These are phyloP conservation scores for Bos javanicus DNA, from an alignment of 2,113 vertebrate genomes.

Conservation along the genomic window DNA sequence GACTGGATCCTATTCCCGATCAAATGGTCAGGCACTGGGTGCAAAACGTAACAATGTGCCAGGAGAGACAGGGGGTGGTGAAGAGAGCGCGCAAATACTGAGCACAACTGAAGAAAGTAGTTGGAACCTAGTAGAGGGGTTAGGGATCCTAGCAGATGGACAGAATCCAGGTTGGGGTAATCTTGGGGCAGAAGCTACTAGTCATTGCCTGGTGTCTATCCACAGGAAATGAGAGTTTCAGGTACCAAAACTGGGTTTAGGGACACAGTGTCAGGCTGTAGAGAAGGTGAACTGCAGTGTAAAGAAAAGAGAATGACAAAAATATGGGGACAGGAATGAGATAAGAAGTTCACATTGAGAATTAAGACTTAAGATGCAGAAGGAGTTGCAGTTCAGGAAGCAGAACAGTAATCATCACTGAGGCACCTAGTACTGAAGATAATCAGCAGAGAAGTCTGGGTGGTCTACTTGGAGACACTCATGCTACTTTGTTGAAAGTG, in stretches of 20 bases:
- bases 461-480: not conserved
- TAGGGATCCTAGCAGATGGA: not conserved
- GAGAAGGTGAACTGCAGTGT: not conserved
- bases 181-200: not conserved
- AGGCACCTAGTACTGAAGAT: not conserved
- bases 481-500: not conserved
- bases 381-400: not conserved
- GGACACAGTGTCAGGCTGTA: not conserved
- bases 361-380: not conserved
- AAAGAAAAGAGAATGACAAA: not conserved
- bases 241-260: not conserved
- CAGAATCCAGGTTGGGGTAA: not conserved
- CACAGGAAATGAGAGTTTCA: not conserved
- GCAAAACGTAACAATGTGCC: not conserved
- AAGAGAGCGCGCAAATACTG: fast-evolving
- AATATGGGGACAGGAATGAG: not conserved
- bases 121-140: not conserved
- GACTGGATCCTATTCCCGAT: not conserved
- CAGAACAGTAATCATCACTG: not conserved
- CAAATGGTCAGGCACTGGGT: not conserved
- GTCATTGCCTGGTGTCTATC: not conserved
- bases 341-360: not conserved
- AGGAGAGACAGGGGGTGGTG: not conserved
- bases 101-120: not conserved
- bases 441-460: not conserved